Conservation (phyloP, 2,113 vertebrate species). For the Malurus alboscapulatus region DNA sequence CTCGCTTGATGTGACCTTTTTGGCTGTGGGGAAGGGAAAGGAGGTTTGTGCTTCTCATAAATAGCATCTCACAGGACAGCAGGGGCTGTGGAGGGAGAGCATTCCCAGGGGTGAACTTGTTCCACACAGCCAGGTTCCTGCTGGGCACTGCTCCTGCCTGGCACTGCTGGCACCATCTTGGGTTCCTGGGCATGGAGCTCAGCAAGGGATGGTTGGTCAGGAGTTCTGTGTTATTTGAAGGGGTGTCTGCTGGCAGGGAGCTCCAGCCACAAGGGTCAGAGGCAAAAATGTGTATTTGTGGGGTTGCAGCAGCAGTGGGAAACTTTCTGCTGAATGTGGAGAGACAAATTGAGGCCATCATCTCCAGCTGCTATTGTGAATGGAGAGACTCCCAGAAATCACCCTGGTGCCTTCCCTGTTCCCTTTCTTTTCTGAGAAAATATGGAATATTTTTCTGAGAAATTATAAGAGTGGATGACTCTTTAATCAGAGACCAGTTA, state of each 20-base stretch:
- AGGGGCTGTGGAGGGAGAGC: neutral
- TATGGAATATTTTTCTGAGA: neutral
- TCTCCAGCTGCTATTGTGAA: rapidly evolving
- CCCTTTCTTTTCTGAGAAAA: neutral
- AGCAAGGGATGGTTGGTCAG: rapidly evolving
- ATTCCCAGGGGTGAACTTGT: rapidly evolving
- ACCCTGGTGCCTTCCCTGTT: neutral
- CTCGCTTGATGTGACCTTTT: neutral
- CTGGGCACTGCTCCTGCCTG: neutral
- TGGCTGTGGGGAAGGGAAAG: neutral
- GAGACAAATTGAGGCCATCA: neutral
- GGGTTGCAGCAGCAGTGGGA: neutral
- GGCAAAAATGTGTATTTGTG: rapidly evolving
- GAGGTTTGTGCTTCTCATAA: neutral
- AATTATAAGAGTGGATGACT: neutral
- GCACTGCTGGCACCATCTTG: neutral
- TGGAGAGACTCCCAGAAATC: neutral
- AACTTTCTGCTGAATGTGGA: neutral
- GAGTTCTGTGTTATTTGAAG: neutral
- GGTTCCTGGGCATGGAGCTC: rapidly evolving
- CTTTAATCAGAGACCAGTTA: neutral
- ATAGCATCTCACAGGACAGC: neutral
- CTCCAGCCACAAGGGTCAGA: neutral
- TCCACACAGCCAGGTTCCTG: neutral
- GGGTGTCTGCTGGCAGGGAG: neutral